Percentiles rank a stretch among this genome's conserved stretches.
Conservation (phyloP, 2,113 vertebrate genomes). For the Hippocampus comes region DNA sequence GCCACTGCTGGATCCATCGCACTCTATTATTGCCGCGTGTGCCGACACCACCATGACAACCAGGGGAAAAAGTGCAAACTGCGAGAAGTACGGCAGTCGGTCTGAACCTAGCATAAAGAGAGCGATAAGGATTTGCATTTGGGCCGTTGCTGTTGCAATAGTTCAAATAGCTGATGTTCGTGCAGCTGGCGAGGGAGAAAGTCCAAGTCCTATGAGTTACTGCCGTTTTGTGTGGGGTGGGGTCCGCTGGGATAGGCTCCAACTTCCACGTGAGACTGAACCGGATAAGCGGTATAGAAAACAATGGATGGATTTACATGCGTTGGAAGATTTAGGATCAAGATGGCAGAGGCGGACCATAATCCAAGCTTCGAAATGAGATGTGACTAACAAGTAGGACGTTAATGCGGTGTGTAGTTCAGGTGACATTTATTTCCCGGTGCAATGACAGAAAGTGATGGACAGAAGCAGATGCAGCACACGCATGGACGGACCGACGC, state of each 20-base stretch:
- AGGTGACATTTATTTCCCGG: constrained; percentile 40
- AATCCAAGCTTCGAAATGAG: neutral
- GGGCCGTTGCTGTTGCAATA: neutral
- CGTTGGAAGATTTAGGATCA: neutral
- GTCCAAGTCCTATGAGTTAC: neutral
- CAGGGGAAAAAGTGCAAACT: too few relatives aligned
- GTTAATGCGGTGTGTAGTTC: constrained; percentile 5
- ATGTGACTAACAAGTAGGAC: neutral
- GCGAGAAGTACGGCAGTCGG: too few relatives aligned
- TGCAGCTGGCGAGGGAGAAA: neutral
- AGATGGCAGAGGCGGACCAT: too few relatives aligned
- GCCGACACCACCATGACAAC: too few relatives aligned
- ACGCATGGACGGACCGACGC: neutral
- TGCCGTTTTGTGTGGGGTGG: neutral
- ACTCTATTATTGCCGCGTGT: too few relatives aligned
- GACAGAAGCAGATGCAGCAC: constrained; percentile 55
- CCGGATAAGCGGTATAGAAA: neutral
- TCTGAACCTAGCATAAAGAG: neutral
- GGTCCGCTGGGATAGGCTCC: neutral
- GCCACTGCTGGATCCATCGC: too few relatives aligned
- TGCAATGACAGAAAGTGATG: constrained; percentile 49
- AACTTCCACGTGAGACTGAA: neutral
- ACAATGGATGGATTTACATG: neutral
- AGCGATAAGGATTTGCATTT: neutral
- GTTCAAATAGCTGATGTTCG: neutral